Evolutionary conservation across 1,140 invertebrate genomes (phyloP).

Genomic region (Drosophila athabasca): DNA sequence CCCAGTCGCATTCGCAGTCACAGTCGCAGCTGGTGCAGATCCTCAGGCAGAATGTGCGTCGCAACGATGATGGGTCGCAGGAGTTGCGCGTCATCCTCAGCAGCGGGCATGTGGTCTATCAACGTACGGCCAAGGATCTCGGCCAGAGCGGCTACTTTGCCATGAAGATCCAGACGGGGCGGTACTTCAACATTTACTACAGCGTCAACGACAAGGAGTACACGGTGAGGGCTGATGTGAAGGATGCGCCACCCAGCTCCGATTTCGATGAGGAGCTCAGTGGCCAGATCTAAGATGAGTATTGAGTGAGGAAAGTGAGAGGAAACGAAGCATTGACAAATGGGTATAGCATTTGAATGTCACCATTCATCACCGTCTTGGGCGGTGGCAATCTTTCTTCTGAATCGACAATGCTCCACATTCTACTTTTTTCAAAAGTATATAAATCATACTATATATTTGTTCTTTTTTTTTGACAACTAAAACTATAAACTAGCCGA

Average conservation of each 20-base stretch:
- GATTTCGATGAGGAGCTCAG: constrained; percentile 48
- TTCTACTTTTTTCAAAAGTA: constrained; percentile 7
- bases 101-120: constrained; percentile 66
- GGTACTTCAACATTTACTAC: constrained; percentile 67
- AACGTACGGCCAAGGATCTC: constrained; percentile 35
- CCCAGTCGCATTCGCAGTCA: not conserved
- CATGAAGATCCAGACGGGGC: constrained; percentile 45
- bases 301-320: too few relatives aligned
- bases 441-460: constrained; percentile 8
- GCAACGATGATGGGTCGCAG: constrained; percentile 60
- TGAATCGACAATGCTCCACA: too few relatives aligned
- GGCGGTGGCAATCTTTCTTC: not conserved
- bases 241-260: constrained; percentile 33
- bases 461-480: constrained; percentile 4
- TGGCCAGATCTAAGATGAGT: constrained; percentile 21
- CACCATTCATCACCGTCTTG: too few relatives aligned
- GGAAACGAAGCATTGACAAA: not conserved
- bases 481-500: constrained; percentile 39
- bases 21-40: constrained; percentile 52
- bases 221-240: constrained; percentile 63
- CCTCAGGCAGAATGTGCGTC: constrained; percentile 50
- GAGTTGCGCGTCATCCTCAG: constrained; percentile 61
- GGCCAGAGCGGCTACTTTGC: constrained; percentile 57
- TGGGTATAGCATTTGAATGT: too few relatives aligned
- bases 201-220: constrained; percentile 70